Evolutionary conservation across 2,888 invertebrate genomes (phyloP).

Genomic region (Isoperla grammatica): DNA sequence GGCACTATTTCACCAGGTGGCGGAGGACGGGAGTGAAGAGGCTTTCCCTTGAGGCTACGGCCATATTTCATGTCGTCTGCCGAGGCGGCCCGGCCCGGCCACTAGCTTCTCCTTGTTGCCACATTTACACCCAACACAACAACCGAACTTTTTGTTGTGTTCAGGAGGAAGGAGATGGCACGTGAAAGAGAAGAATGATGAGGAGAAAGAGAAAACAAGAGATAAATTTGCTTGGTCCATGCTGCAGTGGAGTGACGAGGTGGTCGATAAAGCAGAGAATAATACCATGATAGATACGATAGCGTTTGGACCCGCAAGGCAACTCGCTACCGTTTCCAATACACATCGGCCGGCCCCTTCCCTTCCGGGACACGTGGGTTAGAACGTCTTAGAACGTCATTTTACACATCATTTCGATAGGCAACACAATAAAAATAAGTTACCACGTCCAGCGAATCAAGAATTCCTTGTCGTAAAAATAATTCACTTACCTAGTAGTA

Average conservation of each 20-base stretch:
- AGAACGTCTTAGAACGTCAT: not conserved
- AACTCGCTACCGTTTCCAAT: slow-evolving; percentile 27
- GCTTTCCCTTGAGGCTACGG: slow-evolving; percentile 29
- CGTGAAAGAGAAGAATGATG: slow-evolving; percentile 9
- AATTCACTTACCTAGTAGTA: no score
- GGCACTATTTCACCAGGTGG: slow-evolving; percentile 16
- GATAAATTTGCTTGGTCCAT: slow-evolving; percentile 11
- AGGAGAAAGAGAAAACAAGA: not conserved
- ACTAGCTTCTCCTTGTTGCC: not conserved
- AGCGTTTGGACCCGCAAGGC: slow-evolving; percentile 23
- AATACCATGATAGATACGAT: slow-evolving; percentile 29
- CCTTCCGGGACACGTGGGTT: slow-evolving; percentile 7
- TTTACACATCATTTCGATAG: no score
- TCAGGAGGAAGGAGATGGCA: slow-evolving; percentile 14
- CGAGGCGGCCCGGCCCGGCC: slow-evolving; percentile 18
- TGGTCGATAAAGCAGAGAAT: slow-evolving; percentile 5
- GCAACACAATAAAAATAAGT: no score
- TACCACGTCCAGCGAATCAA: no score
- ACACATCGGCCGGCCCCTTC: not conserved
- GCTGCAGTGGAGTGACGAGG: slow-evolving; percentile 18
- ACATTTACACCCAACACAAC: not conserved
- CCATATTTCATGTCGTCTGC: slow-evolving; percentile 36
- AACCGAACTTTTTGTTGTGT: not conserved
- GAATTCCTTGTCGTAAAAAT: no score
- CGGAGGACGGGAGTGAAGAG: slow-evolving; percentile 29